These are phyloP conservation scores for Hephaestus fuliginosus DNA, from an alignment of 2,797 vertebrate species.

Conservation along the genomic window DNA sequence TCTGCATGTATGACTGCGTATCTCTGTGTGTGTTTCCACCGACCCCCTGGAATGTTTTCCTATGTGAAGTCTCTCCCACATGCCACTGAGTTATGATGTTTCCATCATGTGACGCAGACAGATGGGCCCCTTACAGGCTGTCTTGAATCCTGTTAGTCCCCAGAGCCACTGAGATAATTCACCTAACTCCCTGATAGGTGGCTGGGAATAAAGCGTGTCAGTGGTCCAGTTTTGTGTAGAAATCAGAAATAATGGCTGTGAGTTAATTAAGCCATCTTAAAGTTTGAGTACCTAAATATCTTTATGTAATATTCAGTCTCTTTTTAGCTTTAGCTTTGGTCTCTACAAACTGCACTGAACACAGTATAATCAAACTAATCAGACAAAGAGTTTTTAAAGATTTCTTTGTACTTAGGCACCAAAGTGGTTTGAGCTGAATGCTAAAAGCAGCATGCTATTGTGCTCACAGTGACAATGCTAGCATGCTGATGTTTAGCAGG, in stretches of 20 bases:
- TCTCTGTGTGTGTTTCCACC: slow-evolving; percentile 42
- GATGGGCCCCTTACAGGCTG: slow-evolving; percentile 22
- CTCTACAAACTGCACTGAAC: not conserved
- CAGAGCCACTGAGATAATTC: not conserved
- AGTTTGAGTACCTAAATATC: too few species aligned
- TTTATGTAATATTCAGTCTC: not conserved
- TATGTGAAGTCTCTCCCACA: slow-evolving; percentile 40
- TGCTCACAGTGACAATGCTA: not conserved
- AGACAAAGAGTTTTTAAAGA: too few species aligned
- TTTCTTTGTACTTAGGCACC: not conserved
- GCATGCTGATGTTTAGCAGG: not conserved
- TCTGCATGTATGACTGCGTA: slow-evolving; percentile 25
- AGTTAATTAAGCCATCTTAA: too few species aligned
- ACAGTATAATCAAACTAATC: not conserved
- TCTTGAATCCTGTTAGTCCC: not conserved
- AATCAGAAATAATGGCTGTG: not conserved
- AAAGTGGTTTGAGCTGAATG: not conserved
- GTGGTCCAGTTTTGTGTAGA: not conserved
- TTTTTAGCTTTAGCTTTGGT: not conserved
- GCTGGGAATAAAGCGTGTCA: not conserved
- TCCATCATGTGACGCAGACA: slow-evolving; percentile 35
- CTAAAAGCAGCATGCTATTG: not conserved
- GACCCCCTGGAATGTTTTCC: slow-evolving; percentile 55
- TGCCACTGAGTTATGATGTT: slow-evolving; percentile 58
- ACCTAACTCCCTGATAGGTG: not conserved